phyloP scores from a whole-genome alignment of 2,797 vertebrate genomes.

The Hemitrygon akajei region DNA sequence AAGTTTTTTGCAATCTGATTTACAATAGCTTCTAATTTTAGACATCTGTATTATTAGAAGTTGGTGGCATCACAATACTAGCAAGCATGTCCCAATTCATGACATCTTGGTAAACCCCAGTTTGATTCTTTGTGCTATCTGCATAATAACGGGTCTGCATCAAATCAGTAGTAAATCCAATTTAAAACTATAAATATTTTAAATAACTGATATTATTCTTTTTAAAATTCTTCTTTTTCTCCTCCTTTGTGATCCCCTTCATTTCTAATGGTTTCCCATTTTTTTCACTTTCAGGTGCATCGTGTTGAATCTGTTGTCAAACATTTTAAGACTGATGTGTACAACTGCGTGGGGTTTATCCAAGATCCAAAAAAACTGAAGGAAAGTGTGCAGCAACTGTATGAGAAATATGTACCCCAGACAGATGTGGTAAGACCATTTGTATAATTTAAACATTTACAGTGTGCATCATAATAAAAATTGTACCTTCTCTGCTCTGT shows the following conservation, averaged over 20 bases:
- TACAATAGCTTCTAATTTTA: not conserved
- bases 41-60: not conserved
- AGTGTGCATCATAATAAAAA: not conserved
- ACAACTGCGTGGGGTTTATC: constrained; percentile 66
- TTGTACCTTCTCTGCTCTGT: not conserved
- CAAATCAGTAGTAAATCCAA: no score
- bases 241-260: not conserved
- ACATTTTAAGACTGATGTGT: constrained; percentile 74
- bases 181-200: no score
- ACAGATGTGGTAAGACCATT: constrained; percentile 63
- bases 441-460: not conserved
- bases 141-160: no score
- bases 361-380: constrained; percentile 78
- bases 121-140: no score
- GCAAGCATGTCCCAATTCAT: no score
- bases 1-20: not conserved
- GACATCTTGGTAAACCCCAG: no score
- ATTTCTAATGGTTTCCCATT: not conserved
- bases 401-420: constrained; percentile 62
- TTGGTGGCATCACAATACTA: no score
- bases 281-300: constrained; percentile 54
- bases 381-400: constrained; percentile 61
- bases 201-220: not conserved
- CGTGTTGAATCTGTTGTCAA: constrained; percentile 64
- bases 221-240: not conserved